Percentiles rank a stretch among this genome's conserved stretches.
These are phyloP conservation scores for Podocnemis expansa DNA, from an alignment of 2,113 vertebrate species.

Conservation along the genomic window DNA sequence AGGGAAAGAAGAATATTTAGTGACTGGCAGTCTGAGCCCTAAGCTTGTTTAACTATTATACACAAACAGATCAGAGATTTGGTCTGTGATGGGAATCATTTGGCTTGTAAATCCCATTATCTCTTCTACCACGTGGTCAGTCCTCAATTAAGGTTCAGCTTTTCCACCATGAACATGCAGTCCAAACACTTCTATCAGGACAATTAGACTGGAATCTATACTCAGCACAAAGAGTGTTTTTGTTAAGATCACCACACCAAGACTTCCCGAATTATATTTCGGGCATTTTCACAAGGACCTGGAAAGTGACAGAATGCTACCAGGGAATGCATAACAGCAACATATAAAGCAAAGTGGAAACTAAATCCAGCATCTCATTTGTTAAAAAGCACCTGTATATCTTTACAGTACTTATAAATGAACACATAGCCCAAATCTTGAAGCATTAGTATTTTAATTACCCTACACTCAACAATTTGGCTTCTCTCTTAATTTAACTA, in stretches of 20 bases:
- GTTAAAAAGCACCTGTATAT: not conserved
- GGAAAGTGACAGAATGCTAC: not conserved
- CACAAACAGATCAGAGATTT: constrained; percentile 1
- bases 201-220: not conserved
- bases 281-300: not conserved
- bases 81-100: not conserved
- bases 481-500: not conserved
- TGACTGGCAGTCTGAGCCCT: not conserved
- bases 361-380: not conserved
- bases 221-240: not conserved
- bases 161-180: not conserved
- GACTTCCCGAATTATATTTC: not conserved
- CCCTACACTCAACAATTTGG: not conserved
- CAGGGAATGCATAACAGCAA: not conserved
- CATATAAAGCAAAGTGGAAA: not conserved
- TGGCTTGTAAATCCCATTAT: not conserved
- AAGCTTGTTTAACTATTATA: not conserved
- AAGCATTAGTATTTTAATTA: not conserved
- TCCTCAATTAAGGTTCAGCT: not conserved
- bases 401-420: not conserved
- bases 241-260: not conserved
- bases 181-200: not conserved
- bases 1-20: not conserved
- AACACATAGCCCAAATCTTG: not conserved
- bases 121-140: not conserved